Base-by-base conservation (phyloP, 2,113 vertebrate genomes). In the Actenoides hombroni region DNA sequence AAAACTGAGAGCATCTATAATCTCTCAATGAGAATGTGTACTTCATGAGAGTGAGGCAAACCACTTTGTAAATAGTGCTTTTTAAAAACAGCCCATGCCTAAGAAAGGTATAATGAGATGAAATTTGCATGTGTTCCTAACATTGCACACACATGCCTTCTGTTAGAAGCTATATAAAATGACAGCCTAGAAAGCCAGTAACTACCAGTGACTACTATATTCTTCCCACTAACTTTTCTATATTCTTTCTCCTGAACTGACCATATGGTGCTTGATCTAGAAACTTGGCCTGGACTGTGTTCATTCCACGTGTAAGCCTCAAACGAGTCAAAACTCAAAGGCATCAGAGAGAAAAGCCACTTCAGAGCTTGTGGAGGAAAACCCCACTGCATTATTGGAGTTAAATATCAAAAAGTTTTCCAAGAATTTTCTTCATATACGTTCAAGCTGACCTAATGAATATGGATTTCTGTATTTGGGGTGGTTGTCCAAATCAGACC, bases 251-350 rank as follows among this genome's bases (percentile, higher is more conserved):
- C 13, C 40, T 40, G 40, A 40, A 56, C 31, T 56, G 14, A 60
- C 9, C 20, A 94, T 23, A 53, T 64, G 3, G 2, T 7, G 5
- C 28, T 9, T 60, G 19, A 44, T 61, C 12, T 20, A 64, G 5
- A 82, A 71, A 69, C 60, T 44, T n/a, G 48, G 6, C 35, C 16
- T 49, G 13, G 28, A 63, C n/a, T 48, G 2, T n/a, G 57, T 85
- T 87, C 4, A 26, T 25, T 16, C 21, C 31, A 69, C 0, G 0
- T 4, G 44, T 9, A 42, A 60, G 18, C 31, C 65, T 33, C 67
- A 64, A 40, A 53, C 4, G 24, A 64, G 35, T 6, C 16, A 63
- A 89, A 87, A 78, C 25, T 73, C 18, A 42, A 63, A 68, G 13
- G 9, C 16, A 19, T 16, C 3, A 48, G 24, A 82, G 17, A 7